Conservation (phyloP, 2,888 invertebrate genomes). For the Lamproptera curius region DNA sequence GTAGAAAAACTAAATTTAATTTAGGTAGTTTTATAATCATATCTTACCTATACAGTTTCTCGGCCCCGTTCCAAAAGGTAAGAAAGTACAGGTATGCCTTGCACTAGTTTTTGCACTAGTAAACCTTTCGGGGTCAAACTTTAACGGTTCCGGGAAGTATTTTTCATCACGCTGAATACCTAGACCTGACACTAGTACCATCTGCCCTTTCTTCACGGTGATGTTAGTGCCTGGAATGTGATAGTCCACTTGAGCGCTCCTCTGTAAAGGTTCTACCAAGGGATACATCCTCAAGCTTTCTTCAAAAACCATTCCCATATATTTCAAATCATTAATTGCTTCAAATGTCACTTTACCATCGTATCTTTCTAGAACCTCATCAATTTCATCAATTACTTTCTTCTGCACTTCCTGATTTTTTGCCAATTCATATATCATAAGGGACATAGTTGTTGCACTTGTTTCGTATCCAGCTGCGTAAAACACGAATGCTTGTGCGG, state of each 20-base stretch:
- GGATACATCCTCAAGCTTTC: conserved; percentile 4
- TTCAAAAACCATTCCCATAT: conserved; percentile 1
- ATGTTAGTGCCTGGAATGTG: conserved; percentile 48
- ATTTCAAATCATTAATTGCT: background rate
- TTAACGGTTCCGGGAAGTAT: conserved; percentile 57
- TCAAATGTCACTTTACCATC: background rate
- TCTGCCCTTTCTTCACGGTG: conserved; percentile 43
- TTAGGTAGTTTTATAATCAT: too few species aligned
- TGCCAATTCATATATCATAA: conserved; percentile 49
- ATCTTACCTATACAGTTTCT: conserved; percentile 58
- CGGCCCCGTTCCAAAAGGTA: conserved; percentile 62
- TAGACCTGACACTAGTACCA: conserved; percentile 43
- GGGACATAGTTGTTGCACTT: conserved; percentile 53
- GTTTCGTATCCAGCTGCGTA: conserved; percentile 66
- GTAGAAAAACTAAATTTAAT: too few species aligned
- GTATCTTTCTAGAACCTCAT: conserved; percentile 40
- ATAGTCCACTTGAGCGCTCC: conserved; percentile 46
- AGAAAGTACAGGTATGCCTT: conserved; percentile 47
- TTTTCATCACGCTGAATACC: conserved; percentile 59
- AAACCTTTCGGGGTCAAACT: conserved; percentile 68
- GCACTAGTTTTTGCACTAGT: conserved; percentile 38
- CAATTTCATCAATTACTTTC: conserved; percentile 29
- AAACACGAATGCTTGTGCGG: conserved; percentile 60
- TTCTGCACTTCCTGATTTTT: conserved; percentile 50
- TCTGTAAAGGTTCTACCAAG: conserved; percentile 49